Conservation (phyloP, 64 coral and sea anemone species). For the Stichodactyla mertensii region DNA sequence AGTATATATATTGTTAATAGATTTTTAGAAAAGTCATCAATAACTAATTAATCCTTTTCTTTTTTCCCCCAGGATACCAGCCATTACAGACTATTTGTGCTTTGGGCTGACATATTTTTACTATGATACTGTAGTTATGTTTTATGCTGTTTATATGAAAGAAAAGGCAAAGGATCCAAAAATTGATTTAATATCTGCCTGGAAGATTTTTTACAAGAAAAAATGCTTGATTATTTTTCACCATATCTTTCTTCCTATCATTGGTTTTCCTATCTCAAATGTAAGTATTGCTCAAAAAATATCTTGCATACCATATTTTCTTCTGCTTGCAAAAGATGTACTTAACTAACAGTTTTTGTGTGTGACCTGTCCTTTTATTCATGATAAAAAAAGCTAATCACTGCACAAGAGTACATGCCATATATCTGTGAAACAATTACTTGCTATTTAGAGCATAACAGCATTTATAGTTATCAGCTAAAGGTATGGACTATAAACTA, state of each 20-base stretch:
- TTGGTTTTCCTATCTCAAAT: conserved; percentile 63
- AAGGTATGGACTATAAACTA: too few species aligned
- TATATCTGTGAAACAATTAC: too few species aligned
- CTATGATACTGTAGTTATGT: conserved; percentile 75
- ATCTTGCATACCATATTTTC: not conserved
- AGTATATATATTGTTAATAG: too few species aligned
- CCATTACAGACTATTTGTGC: conserved; percentile 45
- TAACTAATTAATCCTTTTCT: not conserved
- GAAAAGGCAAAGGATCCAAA: conserved; percentile 51
- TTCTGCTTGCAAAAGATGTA: too few species aligned
- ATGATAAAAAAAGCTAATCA: too few species aligned
- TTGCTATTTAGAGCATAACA: too few species aligned
- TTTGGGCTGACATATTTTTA: conserved; percentile 80
- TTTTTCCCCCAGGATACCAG: conserved; percentile 19
- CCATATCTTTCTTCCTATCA: conserved; percentile 52
- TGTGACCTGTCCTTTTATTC: too few species aligned
- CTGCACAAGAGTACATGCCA: too few species aligned
- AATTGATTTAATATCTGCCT: conserved; percentile 18
- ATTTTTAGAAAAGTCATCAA: too few species aligned
- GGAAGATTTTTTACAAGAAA: conserved; percentile 43
- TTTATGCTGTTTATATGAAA: conserved; percentile 52
- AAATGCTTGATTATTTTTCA: conserved; percentile 60
- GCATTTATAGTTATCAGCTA: too few species aligned
- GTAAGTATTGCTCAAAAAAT: conserved; percentile 31
- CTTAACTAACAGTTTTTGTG: too few species aligned